Base-by-base conservation (phyloP, 1,140 invertebrate genomes). In the Ceratoteleas bidentatus region DNA sequence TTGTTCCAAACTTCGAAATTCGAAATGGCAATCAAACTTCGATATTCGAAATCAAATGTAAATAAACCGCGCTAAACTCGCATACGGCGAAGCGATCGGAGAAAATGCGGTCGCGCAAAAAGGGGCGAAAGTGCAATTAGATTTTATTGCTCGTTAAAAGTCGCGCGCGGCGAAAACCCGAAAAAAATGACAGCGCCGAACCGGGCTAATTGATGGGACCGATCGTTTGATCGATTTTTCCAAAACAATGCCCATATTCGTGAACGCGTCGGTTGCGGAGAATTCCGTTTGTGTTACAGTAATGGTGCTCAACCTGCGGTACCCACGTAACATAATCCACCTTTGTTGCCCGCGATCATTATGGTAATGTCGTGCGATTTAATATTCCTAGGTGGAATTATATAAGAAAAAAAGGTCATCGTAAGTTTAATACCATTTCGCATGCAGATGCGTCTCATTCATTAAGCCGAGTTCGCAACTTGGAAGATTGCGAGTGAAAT, bases 221-320 rank as follows among this genome's bases (percentile, higher is more conserved):
- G 62, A 45, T 61, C 13, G 9, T 36, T 36, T 6, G n/a, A 1
- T 0, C 13, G 11, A 33, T 64, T 64, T 64, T 38, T 34, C 10
- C 40, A 64, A 45, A 64, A 40, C 14, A 24, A 53, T 52, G 10
- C 1, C 61, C 34, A 24, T 45, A 50, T 36, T 34, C 32, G 43
- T 32, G 5, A 11, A 62, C 49, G 15, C 10, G 36, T 49, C 50
- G 49, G 56, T 11, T 10, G 40, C 40, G 9, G 56, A 24, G 73
- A 72, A 64, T 66, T 75, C 33, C 53, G 72, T 65, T 65, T 74
- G 54, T 50, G 24, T 54, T 61, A 72, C 61, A 61, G 68, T 72
- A 64, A 78, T 65, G 68, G 76, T 79, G 58, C 61, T 79, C 76
- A 79, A 79, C 76, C 15, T 72, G 68, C 11, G 33, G 47, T 79